Percentiles rank a stretch among this genome's conserved stretches.
These are phyloP conservation scores for Galbula dea DNA, from an alignment of 2,113 vertebrate species.

Conservation along the genomic window DNA sequence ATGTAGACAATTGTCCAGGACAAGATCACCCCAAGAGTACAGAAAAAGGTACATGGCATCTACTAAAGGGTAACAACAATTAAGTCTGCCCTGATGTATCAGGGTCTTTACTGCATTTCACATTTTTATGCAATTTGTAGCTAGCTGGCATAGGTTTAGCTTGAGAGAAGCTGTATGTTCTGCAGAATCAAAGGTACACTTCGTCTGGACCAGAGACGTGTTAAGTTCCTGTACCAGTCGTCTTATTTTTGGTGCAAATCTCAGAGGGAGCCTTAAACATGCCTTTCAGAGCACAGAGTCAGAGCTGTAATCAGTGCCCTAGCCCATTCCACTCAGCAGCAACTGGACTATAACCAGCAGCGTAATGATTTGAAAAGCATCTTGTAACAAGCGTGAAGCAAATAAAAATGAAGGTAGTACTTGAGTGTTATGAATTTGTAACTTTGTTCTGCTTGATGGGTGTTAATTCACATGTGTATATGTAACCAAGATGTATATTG, in stretches of 20 bases:
- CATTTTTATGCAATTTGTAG: background rate
- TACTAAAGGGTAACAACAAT: conserved; percentile 50
- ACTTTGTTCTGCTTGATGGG: background rate
- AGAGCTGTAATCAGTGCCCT: background rate
- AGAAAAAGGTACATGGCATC: background rate
- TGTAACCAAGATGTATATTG: background rate
- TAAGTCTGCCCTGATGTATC: background rate
- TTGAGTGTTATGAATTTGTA: background rate
- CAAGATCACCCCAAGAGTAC: background rate
- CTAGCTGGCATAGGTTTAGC: background rate
- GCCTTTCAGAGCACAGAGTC: background rate
- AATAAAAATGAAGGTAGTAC: background rate
- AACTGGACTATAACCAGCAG: background rate
- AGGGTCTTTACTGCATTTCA: background rate
- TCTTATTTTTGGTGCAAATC: background rate
- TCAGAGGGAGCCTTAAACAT: background rate
- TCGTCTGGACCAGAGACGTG: background rate
- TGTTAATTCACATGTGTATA: fast-evolving
- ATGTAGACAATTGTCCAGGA: background rate
- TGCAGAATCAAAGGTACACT: background rate
- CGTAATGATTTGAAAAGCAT: background rate
- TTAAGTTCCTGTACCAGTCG: background rate
- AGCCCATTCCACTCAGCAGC: background rate
- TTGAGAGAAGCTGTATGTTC: background rate
- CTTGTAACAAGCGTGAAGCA: background rate